phyloP scores from a whole-genome alignment of 64 coral and sea anemone species.

The Trachythela sp. region DNA sequence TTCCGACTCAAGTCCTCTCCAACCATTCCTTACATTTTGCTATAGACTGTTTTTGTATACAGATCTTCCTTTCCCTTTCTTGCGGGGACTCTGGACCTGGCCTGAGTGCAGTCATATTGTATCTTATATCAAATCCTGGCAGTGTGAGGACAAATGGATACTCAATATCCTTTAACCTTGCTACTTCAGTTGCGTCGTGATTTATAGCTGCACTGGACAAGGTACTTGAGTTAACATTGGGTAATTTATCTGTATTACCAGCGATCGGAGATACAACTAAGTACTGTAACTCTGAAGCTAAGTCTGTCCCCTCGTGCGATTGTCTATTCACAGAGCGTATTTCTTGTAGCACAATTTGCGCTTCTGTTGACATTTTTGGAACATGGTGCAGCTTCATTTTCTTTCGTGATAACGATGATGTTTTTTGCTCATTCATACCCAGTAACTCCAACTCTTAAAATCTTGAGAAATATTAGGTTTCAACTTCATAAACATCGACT shows the following conservation, averaged over 20 bases:
- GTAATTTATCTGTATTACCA: background rate
- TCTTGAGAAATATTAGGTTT: no score
- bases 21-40: conserved; percentile 16
- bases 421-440: background rate
- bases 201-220: background rate
- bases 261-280: background rate
- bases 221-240: background rate
- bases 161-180: background rate
- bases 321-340: background rate
- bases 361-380: conserved; percentile 24
- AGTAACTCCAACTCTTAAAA: background rate
- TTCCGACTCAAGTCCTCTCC: background rate
- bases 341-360: conserved; percentile 11
- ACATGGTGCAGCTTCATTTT: background rate
- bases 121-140: conserved; percentile 18
- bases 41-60: background rate
- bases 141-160: background rate
- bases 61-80: background rate
- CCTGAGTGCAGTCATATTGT: background rate
- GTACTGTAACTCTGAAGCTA: background rate
- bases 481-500: background rate
- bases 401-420: background rate
- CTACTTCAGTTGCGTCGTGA: background rate
- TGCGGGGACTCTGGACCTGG: background rate
- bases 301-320: background rate